Evolutionary conservation across 1,140 invertebrate species (phyloP).

Genomic region (Halesus radiatus): DNA sequence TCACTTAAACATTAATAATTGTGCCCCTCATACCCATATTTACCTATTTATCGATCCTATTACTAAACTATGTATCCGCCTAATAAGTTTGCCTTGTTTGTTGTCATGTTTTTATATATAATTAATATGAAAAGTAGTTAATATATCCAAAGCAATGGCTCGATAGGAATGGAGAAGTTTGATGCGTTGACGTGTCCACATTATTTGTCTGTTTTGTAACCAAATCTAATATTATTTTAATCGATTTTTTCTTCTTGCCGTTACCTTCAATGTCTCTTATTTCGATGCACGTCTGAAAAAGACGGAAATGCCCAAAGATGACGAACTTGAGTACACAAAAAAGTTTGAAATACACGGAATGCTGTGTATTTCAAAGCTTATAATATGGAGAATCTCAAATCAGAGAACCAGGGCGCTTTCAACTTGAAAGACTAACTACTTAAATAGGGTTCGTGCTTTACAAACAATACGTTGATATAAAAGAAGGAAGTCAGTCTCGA

Average conservation of each 20-base stretch:
- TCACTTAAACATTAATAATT: constrained; percentile 27
- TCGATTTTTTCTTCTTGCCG: too few species aligned
- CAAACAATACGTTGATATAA: background rate
- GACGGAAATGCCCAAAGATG: too few species aligned
- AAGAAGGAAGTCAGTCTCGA: background rate
- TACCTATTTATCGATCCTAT: constrained; percentile 38
- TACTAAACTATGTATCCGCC: constrained; percentile 34
- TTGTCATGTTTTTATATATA: constrained; percentile 32
- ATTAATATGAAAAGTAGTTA: constrained; percentile 3
- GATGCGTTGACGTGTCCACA: constrained; percentile 25
- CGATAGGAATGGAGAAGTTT: constrained; percentile 22
- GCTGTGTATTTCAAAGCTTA: too few species aligned
- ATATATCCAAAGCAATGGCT: constrained; percentile 21
- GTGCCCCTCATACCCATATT: constrained; percentile 38
- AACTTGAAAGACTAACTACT: too few species aligned
- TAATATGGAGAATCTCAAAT: too few species aligned
- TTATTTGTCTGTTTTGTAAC: background rate
- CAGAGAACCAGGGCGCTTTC: too few species aligned
- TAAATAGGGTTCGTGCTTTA: background rate
- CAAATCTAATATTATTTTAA: too few species aligned
- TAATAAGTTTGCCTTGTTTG: constrained; percentile 41
- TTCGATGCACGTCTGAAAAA: too few species aligned
- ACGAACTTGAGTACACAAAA: too few species aligned
- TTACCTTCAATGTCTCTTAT: too few species aligned
- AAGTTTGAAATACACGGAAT: too few species aligned